These are phyloP conservation scores for Neotragus pygmaeus DNA, from an alignment of 2,113 vertebrate genomes.

Conservation along the genomic window DNA sequence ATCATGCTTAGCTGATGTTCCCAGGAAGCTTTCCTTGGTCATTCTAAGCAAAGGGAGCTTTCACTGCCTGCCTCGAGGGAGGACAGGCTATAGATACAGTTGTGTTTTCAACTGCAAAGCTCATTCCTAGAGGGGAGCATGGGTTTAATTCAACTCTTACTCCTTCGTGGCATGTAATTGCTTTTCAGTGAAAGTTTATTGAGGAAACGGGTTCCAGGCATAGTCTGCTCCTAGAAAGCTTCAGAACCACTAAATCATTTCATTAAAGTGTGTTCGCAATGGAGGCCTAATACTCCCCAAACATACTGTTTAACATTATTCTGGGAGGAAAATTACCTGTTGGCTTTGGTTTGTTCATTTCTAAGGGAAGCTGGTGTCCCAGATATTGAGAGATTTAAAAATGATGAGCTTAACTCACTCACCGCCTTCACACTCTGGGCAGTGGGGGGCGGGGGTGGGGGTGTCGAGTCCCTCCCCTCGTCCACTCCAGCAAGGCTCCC, in stretches of 20 bases:
- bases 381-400: not conserved
- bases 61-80: not conserved
- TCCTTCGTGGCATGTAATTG: not conserved
- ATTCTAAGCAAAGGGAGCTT: not conserved
- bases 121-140: not conserved
- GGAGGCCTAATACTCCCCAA: too few species aligned
- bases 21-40: not conserved
- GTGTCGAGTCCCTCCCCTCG: not conserved
- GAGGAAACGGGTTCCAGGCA: not conserved
- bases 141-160: not conserved
- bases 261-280: not conserved
- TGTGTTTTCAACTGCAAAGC: not conserved
- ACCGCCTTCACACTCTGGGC: not conserved
- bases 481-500: not conserved
- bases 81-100: not conserved
- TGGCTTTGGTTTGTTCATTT: conserved; percentile 2
- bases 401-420: not conserved
- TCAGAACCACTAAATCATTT: not conserved
- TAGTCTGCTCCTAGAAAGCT: not conserved
- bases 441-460: not conserved
- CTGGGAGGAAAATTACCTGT: not conserved
- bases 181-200: not conserved
- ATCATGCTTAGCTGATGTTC: not conserved
- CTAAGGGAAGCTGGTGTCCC: not conserved
- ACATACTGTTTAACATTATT: not conserved